A percentile compares a stretch with the other conserved stretches of the same genome.
Evolutionary conservation across 2,888 invertebrate species (phyloP).

Genomic region (Eurois occulta): DNA sequence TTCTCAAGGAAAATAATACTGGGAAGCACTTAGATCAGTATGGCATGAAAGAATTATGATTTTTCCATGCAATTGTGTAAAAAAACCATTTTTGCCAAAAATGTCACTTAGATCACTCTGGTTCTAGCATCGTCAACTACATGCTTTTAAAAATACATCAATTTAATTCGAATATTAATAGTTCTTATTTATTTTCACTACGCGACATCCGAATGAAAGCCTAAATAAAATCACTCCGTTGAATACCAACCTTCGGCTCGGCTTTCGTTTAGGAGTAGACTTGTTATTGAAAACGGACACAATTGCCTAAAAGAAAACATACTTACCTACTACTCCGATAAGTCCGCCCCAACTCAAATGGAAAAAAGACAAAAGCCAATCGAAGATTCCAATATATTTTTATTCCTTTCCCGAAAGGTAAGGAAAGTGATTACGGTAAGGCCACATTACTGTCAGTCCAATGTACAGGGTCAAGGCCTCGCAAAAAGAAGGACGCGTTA

Average conservation of each 20-base stretch:
- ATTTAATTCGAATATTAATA: no score
- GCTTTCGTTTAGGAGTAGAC: neutral
- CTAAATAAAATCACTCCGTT: neutral
- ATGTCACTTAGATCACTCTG: no score
- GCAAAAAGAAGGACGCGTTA: constrained; percentile 57
- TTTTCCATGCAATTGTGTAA: no score
- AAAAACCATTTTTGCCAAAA: no score
- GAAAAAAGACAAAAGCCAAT: constrained; percentile 37
- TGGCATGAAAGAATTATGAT: no score
- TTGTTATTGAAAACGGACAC: neutral
- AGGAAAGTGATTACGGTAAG: constrained; percentile 52
- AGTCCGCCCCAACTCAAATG: constrained; percentile 23
- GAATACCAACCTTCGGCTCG: neutral
- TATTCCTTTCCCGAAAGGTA: constrained; percentile 38
- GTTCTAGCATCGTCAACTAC: no score
- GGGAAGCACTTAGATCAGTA: no score
- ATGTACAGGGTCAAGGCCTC: constrained; percentile 27
- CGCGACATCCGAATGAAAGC: neutral
- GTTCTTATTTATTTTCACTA: no score
- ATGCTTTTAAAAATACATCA: neutral
- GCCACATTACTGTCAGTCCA: constrained; percentile 49
- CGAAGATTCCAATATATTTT: constrained; percentile 43
- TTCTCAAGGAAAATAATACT: no score
- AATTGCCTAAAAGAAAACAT: neutral
- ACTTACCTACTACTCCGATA: neutral